A percentile compares a stretch with the other conserved stretches of the same genome.
Evolutionary conservation across 2,888 invertebrate species (phyloP).

Genomic region (Platerodrilus igneus): DNA sequence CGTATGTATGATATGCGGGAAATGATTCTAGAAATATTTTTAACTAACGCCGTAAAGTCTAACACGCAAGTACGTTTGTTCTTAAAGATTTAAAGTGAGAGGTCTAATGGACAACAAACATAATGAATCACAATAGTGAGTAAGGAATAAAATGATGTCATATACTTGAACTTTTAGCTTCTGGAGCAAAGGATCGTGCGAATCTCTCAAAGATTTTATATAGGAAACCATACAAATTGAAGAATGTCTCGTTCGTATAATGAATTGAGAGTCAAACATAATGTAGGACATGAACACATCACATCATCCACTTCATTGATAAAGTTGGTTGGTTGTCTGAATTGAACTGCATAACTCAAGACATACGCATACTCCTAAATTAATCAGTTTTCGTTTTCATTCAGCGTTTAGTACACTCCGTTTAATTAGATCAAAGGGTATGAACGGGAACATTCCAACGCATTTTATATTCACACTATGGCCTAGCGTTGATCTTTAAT

Average conservation of each 20-base stretch:
- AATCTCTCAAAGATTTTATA: slow-evolving; percentile 31
- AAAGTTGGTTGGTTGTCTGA: slow-evolving; percentile 13
- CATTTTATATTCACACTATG: too few species aligned
- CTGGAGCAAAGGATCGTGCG: slow-evolving; percentile 30
- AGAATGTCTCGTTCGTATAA: slow-evolving; percentile 20
- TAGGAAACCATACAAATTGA: slow-evolving; percentile 29
- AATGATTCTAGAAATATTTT: too few species aligned
- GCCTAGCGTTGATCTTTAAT: too few species aligned
- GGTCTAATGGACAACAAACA: slow-evolving; percentile 21
- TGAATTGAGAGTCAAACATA: slow-evolving; percentile 20
- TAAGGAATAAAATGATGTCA: slow-evolving; percentile 27
- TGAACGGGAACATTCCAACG: too few species aligned
- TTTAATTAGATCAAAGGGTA: too few species aligned
- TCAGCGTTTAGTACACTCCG: too few species aligned
- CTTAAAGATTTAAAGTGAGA: slow-evolving; percentile 19
- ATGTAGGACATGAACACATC: slow-evolving; percentile 22
- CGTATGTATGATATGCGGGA: slow-evolving; percentile 16
- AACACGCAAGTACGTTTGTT: too few species aligned
- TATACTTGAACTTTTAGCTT: slow-evolving; percentile 28
- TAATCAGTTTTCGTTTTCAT: too few species aligned
- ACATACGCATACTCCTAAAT: too few species aligned
- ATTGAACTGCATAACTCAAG: too few species aligned
- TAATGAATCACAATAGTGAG: slow-evolving; percentile 26
- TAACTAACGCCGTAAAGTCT: too few species aligned
- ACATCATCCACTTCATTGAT: slow-evolving; percentile 21